A percentile compares a stretch with the other conserved stretches of the same genome.
Conservation (phyloP, 1,140 invertebrate genomes). For the Drosophila sulfurigaster region DNA sequence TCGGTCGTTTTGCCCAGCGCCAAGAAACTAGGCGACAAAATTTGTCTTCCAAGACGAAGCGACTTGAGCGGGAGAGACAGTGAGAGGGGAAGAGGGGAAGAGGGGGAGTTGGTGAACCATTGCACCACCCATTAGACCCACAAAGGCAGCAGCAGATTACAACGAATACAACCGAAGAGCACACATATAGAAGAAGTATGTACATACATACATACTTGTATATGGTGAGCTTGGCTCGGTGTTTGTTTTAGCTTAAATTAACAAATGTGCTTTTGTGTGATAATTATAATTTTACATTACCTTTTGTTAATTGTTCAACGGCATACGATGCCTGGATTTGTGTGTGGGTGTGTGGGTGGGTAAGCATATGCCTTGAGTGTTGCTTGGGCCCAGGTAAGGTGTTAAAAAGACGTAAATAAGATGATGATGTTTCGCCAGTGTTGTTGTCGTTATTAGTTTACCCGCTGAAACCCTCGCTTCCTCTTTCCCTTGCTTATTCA, state of each 20-base stretch:
- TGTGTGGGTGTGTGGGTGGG: conserved; percentile 12
- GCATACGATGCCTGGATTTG: conserved; percentile 42
- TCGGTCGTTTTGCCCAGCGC: conserved; percentile 71
- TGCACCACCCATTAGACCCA: conserved; percentile 19
- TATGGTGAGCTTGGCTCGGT: conserved; percentile 35
- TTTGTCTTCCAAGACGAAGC: conserved; percentile 41
- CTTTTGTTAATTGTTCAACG: conserved; percentile 84
- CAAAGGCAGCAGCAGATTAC: not conserved
- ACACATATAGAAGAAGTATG: not conserved
- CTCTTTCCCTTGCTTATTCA: not conserved
- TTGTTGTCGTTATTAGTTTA: conserved; percentile 69
- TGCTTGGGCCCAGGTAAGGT: conserved; percentile 56
- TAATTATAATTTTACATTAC: conserved; percentile 85
- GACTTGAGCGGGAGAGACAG: not conserved
- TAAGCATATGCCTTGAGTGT: conserved; percentile 39
- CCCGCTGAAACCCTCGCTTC: not conserved
- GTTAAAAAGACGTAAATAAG: conserved; percentile 82
- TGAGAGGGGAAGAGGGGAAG: conserved; percentile 27
- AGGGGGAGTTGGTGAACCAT: not conserved
- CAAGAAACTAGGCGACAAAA: conserved; percentile 55
- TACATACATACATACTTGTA: conserved; percentile 1
- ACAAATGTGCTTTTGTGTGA: conserved; percentile 84
- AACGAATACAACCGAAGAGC: too few relatives aligned
- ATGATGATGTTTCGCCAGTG: conserved; percentile 64
- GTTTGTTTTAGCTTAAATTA: conserved; percentile 84